Base-by-base conservation (phyloP, 2,113 vertebrate genomes). In the Dipodomys stephensi region DNA sequence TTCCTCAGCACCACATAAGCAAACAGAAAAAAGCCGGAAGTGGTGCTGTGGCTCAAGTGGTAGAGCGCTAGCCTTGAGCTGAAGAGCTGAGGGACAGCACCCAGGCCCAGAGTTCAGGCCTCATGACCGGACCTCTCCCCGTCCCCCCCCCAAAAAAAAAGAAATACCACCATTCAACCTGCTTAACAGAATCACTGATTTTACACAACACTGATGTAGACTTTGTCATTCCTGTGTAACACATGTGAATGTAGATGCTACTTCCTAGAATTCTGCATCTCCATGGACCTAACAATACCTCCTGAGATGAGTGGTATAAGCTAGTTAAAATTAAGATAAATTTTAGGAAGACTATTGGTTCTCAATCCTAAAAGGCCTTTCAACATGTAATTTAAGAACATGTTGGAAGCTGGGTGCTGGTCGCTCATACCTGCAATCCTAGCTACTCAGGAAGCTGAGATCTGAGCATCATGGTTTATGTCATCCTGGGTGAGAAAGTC, bases 261-360 rank as follows among this genome's bases (percentile, higher is more conserved):
- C 23, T 46, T 67, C 67, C 20, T 83, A 39, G 64, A 82, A 72
- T 81, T 92, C 35, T 89, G 39, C 13, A 60, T 16, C 20, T 84
- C 46, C 12, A 0, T 80, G 62, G 15, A 23, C 32, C 12, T 49
- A 39, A 13, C 49, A 57, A 4, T 46, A 2, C 53, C 53, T 57
- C 53, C 53, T 57, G 53, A 57, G 53, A 62, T 83, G 32, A 15
- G 8, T 84, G 15, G 25, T 78, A 44, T 89, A 18, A 93, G 72
- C 87, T 80, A 73, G 76, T 91, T 76, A 80, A 92, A 86, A 77
- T 65, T 73, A 60, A 92, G 64, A 80, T 83, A 85, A 85, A 88
- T 92, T 39, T 39, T 86, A 72, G 90, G 83, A 93, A 87, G 94
- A 35, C 53, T 4, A 9, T 39, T 92, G 22, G 20, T 76, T 91